Conservation (phyloP, 1,140 invertebrate genomes). For the Agraylea sexmaculata region DNA sequence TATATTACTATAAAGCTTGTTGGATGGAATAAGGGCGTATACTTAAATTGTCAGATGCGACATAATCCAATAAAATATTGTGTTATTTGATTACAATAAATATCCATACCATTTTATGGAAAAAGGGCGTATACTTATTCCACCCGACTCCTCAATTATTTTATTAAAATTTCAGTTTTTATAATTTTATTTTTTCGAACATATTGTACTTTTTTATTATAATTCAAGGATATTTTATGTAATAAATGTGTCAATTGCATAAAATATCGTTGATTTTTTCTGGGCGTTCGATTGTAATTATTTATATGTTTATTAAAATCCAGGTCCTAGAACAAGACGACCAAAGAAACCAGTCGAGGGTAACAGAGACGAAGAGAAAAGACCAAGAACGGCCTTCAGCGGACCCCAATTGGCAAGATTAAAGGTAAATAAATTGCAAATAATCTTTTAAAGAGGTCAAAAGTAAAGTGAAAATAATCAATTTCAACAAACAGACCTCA, state of each 20-base stretch:
- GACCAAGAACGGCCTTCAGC: conserved; percentile 95
- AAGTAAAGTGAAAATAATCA: too few relatives aligned
- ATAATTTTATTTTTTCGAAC: background rate
- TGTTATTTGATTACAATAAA: too few relatives aligned
- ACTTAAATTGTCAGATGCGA: too few relatives aligned
- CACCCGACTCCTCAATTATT: conserved; percentile 2
- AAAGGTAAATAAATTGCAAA: conserved; percentile 51
- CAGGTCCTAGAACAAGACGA: conserved; percentile 81
- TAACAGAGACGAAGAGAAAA: conserved; percentile 68
- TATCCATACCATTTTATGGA: too few relatives aligned
- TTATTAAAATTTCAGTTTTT: background rate
- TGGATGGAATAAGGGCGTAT: too few relatives aligned
- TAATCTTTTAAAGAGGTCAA: too few relatives aligned
- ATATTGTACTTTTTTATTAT: background rate
- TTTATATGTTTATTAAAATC: conserved; percentile 12
- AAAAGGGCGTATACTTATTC: too few relatives aligned
- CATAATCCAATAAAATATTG: too few relatives aligned
- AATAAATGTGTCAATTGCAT: background rate
- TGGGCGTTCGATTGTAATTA: background rate
- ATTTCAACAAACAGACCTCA: too few relatives aligned
- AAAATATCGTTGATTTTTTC: background rate
- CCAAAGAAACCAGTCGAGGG: conserved; percentile 47
- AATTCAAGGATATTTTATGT: background rate
- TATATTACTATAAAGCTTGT: too few relatives aligned
- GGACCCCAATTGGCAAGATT: conserved; percentile 84